Conservation (phyloP, 2,797 vertebrate genomes). For the Labeo calbasu region DNA sequence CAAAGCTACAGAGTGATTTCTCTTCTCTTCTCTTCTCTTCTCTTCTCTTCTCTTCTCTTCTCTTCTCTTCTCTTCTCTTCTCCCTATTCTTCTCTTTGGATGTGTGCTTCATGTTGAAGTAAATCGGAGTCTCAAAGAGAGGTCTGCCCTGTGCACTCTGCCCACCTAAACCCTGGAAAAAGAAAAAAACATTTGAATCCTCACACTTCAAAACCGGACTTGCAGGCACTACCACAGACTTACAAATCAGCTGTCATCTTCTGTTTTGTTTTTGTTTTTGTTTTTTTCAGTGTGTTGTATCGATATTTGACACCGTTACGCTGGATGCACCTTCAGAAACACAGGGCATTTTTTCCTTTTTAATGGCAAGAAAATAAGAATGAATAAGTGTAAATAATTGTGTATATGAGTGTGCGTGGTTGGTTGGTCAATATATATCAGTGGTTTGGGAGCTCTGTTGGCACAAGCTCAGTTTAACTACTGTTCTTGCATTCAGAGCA, state of each 20-base stretch:
- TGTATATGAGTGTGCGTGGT: constrained; percentile 43
- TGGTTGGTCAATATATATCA: constrained; percentile 13
- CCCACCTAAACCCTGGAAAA: not conserved
- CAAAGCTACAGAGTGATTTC: too few species aligned
- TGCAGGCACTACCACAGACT: constrained; percentile 44
- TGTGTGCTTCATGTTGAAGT: constrained; percentile 57
- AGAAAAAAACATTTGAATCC: not conserved
- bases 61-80: constrained; percentile 63
- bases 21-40: not conserved
- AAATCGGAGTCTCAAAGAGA: constrained; percentile 65
- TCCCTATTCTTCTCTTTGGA: constrained; percentile 10
- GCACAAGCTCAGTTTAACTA: not conserved
- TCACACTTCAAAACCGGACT: constrained; percentile 41
- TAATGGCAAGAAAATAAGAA: constrained; percentile 33
- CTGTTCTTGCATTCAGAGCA: not conserved
- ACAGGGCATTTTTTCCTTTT: constrained; percentile 37
- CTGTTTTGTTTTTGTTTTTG: constrained; percentile 34
- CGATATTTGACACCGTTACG: constrained; percentile 62
- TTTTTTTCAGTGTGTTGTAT: constrained; percentile 42
- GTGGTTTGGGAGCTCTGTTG: constrained; percentile 38
- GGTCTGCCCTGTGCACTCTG: constrained; percentile 59
- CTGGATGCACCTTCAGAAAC: constrained; percentile 62
- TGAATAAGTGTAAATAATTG: constrained; percentile 58
- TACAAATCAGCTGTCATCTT: constrained; percentile 40
- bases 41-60: constrained; percentile 54